phyloP scores from a whole-genome alignment of 2,113 vertebrate species.

The Stegastes partitus region DNA sequence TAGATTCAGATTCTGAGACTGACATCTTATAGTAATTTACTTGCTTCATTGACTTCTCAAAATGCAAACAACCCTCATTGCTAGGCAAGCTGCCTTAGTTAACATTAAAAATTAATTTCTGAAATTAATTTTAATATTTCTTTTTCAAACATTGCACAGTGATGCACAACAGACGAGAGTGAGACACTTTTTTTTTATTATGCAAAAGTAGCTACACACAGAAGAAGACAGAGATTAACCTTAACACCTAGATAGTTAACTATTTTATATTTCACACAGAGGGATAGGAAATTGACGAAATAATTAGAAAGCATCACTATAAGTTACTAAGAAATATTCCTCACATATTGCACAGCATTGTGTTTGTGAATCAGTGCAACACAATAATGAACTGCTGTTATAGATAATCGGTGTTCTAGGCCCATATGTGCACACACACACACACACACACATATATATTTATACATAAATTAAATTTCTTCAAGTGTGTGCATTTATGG shows the following conservation, averaged over 20 bases:
- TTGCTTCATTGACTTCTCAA: not conserved
- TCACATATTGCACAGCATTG: conserved; percentile 6
- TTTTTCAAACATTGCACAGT: no score
- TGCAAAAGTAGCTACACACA: not conserved
- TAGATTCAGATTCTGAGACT: not conserved
- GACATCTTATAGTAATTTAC: not conserved
- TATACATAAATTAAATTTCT: conserved; percentile 38
- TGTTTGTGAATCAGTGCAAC: conserved; percentile 25
- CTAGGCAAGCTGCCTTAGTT: not conserved
- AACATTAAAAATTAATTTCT: not conserved
- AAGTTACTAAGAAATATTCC: not conserved
- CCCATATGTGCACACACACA: conserved; percentile 5
- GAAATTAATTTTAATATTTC: conserved; percentile 1
- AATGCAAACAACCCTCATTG: conserved; percentile 2
- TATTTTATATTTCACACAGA: not conserved
- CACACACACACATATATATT: conserved; percentile 14
- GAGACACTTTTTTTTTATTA: no score
- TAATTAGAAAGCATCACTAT: not conserved
- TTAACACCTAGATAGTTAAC: not conserved
- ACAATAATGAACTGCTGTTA: conserved; percentile 41
- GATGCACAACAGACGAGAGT: no score
- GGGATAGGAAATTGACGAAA: not conserved
- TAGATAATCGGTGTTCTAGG: conserved; percentile 29
- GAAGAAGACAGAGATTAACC: no score
- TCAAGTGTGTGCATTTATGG: not conserved